Percentiles rank a stretch among this genome's conserved stretches.
These are phyloP conservation scores for Aleadryas rufinucha DNA, from an alignment of 2,113 vertebrate species.

Conservation along the genomic window DNA sequence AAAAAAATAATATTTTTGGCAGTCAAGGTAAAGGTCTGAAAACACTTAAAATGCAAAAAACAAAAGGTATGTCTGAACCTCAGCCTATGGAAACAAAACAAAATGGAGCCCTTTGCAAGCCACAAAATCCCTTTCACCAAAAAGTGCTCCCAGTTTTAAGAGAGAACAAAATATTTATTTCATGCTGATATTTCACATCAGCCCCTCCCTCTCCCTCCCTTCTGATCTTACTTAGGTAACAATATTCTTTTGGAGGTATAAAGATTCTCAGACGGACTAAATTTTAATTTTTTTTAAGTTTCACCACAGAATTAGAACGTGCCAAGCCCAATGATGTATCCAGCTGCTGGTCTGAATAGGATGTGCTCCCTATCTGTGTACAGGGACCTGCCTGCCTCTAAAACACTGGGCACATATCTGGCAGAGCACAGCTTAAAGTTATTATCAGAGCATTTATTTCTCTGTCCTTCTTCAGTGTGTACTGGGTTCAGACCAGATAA, in stretches of 20 bases:
- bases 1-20: not conserved
- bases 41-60: not conserved
- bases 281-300: not conserved
- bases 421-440: not conserved
- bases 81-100: not conserved
- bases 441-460: not conserved
- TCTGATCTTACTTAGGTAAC: not conserved
- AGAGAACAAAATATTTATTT: not conserved
- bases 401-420: not conserved
- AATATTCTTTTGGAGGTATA: not conserved
- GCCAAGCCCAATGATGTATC: not conserved
- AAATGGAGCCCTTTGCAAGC: not conserved
- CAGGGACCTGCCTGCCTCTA: not conserved
- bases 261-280: not conserved
- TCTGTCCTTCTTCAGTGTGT: not conserved
- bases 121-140: not conserved
- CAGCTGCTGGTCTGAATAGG: not conserved
- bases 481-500: not conserved
- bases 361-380: not conserved
- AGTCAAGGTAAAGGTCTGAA: not conserved
- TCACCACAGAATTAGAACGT: not conserved
- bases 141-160: not conserved
- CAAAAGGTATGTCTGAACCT: not conserved
- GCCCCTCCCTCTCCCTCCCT: rapidly evolving
- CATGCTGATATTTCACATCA: not conserved